A percentile compares a stretch with the other conserved stretches of the same genome.
These are phyloP conservation scores for Phyllotis vaccarum DNA, from an alignment of 2,797 vertebrate genomes.

Conservation along the genomic window DNA sequence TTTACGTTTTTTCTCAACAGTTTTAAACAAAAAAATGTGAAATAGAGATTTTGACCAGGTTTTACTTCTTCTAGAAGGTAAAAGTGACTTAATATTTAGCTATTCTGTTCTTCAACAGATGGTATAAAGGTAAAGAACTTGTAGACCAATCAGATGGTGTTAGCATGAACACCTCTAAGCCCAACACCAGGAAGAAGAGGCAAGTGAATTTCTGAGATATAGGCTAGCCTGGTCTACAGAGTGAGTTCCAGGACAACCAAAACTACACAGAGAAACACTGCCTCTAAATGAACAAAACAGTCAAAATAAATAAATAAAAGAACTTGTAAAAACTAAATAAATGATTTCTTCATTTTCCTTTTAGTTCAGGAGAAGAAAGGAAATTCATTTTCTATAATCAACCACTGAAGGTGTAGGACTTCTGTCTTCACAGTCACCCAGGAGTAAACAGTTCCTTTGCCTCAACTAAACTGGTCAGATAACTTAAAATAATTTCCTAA, in stretches of 20 bases:
- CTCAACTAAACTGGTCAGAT: slow-evolving; percentile 44
- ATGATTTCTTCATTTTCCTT: neutral
- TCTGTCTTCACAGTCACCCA: neutral
- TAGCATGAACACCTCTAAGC: neutral
- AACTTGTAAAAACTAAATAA: neutral
- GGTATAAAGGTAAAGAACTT: neutral
- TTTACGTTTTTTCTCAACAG: neutral
- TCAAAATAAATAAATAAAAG: neutral
- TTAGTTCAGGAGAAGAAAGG: neutral
- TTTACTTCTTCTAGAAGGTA: neutral
- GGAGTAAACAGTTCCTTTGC: neutral
- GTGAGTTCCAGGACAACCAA: neutral
- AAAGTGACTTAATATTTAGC: neutral
- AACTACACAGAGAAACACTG: neutral
- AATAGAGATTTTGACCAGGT: neutral
- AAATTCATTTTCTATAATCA: slow-evolving; percentile 9
- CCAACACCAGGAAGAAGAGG: neutral
- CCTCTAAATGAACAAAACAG: neutral
- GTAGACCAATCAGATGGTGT: too few relatives aligned
- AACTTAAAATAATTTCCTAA: neutral
- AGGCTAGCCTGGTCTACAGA: neutral
- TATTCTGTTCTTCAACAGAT: neutral
- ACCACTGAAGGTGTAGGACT: neutral
- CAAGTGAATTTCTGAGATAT: neutral
- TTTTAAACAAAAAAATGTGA: neutral